A percentile compares a stretch with the other conserved stretches of the same genome.
Conservation (phyloP, 2,888 invertebrate species). For the Rhabditoides inermis region DNA sequence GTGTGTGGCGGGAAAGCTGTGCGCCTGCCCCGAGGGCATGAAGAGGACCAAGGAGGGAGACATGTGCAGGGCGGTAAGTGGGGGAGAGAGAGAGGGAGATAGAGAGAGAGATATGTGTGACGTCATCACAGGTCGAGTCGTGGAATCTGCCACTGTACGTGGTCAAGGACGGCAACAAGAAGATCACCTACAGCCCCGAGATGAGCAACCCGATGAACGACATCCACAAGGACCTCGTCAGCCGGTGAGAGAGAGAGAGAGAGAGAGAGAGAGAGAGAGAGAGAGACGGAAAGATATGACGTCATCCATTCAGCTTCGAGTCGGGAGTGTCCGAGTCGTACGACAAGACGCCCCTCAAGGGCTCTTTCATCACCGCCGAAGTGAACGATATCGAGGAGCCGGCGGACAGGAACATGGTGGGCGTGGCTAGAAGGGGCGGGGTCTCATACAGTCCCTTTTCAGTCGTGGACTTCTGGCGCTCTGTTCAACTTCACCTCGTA, state of each 20-base stretch:
- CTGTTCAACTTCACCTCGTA: slow-evolving; percentile 44
- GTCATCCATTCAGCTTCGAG: slow-evolving; percentile 18
- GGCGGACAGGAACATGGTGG: slow-evolving; percentile 15
- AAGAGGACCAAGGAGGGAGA: slow-evolving; percentile 30
- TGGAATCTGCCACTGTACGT: slow-evolving; percentile 42
- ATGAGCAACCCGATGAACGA: slow-evolving; percentile 28
- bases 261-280: no score
- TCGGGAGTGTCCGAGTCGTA: slow-evolving; percentile 28
- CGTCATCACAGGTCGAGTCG: slow-evolving; percentile 21
- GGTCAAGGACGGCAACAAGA: slow-evolving; percentile 26
- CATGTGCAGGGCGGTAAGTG: slow-evolving; percentile 33
- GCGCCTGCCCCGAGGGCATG: slow-evolving; percentile 41
- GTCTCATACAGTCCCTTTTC: background rate
- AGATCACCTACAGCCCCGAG: slow-evolving; percentile 24
- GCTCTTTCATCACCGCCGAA: slow-evolving; percentile 26
- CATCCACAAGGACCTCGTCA: slow-evolving; percentile 23
- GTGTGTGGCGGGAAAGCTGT: slow-evolving; percentile 43
- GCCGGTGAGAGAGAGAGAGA: no score
- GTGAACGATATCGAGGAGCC: slow-evolving; percentile 36
- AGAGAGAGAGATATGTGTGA: no score
- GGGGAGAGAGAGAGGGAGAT: no score
- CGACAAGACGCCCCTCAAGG: slow-evolving; percentile 30
- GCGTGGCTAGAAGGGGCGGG: background rate
- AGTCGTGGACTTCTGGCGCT: slow-evolving; percentile 38
- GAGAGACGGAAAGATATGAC: background rate